Evolutionary conservation across 2,888 invertebrate genomes (phyloP).

Genomic region (Theodoxus fluviatilis): DNA sequence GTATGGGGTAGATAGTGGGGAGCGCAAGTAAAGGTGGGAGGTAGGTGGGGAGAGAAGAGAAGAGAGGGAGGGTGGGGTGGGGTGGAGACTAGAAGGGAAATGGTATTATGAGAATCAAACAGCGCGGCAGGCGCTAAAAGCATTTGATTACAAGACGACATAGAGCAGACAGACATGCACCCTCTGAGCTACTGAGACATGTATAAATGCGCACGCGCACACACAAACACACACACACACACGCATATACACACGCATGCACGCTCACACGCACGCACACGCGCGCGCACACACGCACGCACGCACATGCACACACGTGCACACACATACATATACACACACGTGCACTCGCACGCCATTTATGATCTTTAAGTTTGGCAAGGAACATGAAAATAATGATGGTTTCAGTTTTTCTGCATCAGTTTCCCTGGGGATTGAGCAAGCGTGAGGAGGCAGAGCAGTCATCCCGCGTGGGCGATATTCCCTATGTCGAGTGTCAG

Average conservation of each 20-base stretch:
- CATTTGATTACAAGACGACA: neutral
- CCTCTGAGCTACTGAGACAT: conserved; percentile 15
- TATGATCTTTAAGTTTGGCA: no score
- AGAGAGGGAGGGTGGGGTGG: conserved; percentile 6
- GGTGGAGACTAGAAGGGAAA: neutral
- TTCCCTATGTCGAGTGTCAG: no score
- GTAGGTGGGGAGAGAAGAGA: neutral
- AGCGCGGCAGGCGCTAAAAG: no score
- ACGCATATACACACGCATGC: conserved; percentile 16
- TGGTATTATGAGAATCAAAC: neutral
- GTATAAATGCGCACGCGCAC: conserved; percentile 7
- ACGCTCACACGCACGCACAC: conserved; percentile 21
- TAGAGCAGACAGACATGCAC: neutral
- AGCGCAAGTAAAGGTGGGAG: neutral
- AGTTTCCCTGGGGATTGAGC: no score
- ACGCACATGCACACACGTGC: neutral
- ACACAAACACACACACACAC: neutral
- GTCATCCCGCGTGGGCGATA: no score
- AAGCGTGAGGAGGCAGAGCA: no score
- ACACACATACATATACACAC: conserved; percentile 1
- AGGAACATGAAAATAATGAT: no score
- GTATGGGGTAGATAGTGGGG: conserved; percentile 14
- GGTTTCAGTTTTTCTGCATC: no score
- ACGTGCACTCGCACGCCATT: neutral
- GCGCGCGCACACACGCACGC: conserved; percentile 18